Percentiles rank a stretch among this genome's conserved stretches.
Evolutionary conservation across 2,888 invertebrate genomes (phyloP).

Genomic region (Drosophila siamana): DNA sequence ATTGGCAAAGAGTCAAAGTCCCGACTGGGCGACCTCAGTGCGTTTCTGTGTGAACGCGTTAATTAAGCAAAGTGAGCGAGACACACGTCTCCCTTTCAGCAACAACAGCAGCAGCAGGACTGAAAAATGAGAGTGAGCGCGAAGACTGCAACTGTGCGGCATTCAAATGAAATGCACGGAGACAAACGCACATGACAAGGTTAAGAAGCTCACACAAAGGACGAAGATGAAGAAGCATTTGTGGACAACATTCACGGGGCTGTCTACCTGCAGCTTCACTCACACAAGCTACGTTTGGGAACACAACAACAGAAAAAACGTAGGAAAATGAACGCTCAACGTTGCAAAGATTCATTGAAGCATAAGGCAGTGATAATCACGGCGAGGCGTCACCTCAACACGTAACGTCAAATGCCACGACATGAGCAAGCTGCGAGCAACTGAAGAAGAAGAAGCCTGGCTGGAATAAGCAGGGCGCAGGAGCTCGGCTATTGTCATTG

Average conservation of each 20-base stretch:
- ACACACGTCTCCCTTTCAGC: slow-evolving; percentile 62
- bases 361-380: slow-evolving; percentile 79
- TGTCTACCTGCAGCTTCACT: slow-evolving; percentile 74
- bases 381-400: slow-evolving; percentile 76
- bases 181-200: slow-evolving; percentile 49
- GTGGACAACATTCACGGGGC: slow-evolving; percentile 29
- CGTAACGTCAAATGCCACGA: slow-evolving; percentile 78
- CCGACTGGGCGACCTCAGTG: slow-evolving; percentile 66
- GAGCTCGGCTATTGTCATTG: slow-evolving; percentile 63
- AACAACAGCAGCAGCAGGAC: neutral
- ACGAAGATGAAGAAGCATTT: slow-evolving; percentile 36
- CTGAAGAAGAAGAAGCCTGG: no score
- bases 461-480: no score
- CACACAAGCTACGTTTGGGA: slow-evolving; percentile 1
- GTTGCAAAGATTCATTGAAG: slow-evolving; percentile 72
- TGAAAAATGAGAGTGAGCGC: slow-evolving; percentile 5
- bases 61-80: slow-evolving; percentile 82
- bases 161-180: slow-evolving; percentile 75
- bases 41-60: slow-evolving; percentile 68
- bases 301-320: neutral
- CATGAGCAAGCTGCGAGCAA: slow-evolving; percentile 32
- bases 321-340: slow-evolving; percentile 43
- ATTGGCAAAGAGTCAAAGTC: slow-evolving; percentile 80
- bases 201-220: slow-evolving; percentile 65
- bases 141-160: slow-evolving; percentile 46